phyloP scores from a whole-genome alignment of 1,140 invertebrate species.

The Pseudomyrmex pallidus region DNA sequence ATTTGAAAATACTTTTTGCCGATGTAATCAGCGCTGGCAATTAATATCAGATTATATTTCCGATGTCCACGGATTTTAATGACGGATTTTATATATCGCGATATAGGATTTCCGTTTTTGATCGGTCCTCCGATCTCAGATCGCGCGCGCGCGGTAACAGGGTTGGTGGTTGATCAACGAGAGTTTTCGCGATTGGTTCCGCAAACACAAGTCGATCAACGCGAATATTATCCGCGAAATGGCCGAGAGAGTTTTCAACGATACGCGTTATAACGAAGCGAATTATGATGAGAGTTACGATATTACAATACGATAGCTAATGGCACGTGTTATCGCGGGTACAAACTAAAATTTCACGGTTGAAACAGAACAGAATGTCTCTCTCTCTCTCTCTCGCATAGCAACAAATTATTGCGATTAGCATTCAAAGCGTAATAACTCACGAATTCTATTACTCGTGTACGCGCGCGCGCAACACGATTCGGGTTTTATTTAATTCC shows the following conservation, averaged over 20 bases:
- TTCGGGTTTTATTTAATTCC: slow-evolving; percentile 49
- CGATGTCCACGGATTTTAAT: background rate
- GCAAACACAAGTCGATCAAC: background rate
- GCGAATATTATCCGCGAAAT: slow-evolving; percentile 22
- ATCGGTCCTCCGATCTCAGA: no score
- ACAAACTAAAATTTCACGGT: slow-evolving; percentile 63
- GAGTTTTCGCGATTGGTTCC: background rate
- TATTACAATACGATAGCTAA: slow-evolving; percentile 57
- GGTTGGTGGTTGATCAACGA: no score
- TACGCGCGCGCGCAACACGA: background rate
- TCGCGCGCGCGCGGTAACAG: no score
- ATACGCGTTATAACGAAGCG: slow-evolving; percentile 50
- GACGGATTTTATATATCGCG: background rate
- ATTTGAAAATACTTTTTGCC: slow-evolving; percentile 5
- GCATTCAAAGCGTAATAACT: slow-evolving; percentile 63
- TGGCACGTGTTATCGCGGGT: slow-evolving; percentile 43
- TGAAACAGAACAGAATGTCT: slow-evolving; percentile 13
- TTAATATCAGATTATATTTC: slow-evolving; percentile 1
- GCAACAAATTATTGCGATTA: slow-evolving; percentile 66
- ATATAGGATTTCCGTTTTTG: background rate
- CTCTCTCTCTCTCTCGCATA: background rate
- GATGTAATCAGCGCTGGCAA: background rate
- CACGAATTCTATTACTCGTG: slow-evolving; percentile 51
- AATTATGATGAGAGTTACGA: slow-evolving; percentile 9
- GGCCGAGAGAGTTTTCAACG: background rate